A percentile compares a stretch with the other conserved stretches of the same genome.
Conservation (phyloP, 2,797 vertebrate genomes). For the Rhinatrema bivittatum region DNA sequence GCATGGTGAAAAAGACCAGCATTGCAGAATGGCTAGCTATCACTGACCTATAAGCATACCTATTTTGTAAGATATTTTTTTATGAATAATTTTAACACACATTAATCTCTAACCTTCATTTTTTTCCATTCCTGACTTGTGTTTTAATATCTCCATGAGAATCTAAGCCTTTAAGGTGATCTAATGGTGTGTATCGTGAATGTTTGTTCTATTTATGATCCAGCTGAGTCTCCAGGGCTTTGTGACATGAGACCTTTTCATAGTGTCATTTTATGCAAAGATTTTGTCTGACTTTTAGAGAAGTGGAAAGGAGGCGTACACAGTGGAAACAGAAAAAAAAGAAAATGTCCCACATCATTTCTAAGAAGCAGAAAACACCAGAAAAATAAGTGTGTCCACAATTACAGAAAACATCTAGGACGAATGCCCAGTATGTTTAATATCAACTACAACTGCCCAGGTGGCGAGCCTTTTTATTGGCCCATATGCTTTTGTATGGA, state of each 20-base stretch:
- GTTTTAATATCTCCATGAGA: conserved; percentile 7
- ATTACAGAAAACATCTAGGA: too few relatives aligned
- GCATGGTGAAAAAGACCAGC: conserved; percentile 60
- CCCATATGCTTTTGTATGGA: too few relatives aligned
- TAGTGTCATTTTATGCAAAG: too few relatives aligned
- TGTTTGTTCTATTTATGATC: conserved; percentile 7
- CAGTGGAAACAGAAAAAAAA: too few relatives aligned
- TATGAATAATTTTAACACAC: conserved; percentile 40
- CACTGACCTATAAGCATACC: conserved; percentile 47
- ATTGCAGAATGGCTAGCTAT: conserved; percentile 49
- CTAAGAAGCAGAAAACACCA: too few relatives aligned
- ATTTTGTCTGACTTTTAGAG: too few relatives aligned
- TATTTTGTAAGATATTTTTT: conserved; percentile 20
- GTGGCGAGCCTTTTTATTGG: too few relatives aligned
- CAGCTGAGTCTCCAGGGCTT: not conserved
- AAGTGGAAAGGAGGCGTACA: too few relatives aligned
- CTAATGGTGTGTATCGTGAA: not conserved
- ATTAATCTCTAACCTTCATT: conserved; percentile 25
- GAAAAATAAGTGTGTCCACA: too few relatives aligned
- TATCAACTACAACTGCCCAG: too few relatives aligned
- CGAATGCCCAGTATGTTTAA: too few relatives aligned
- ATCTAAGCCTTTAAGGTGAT: conserved; percentile 10
- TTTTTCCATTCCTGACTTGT: conserved; percentile 13
- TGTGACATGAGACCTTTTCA: conserved; percentile 4
- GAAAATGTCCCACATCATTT: too few relatives aligned